These are phyloP conservation scores for Pelagia noctiluca DNA, from an alignment of 30 jellyfish, hydroid and myxozoan genomes.

Conservation along the genomic window DNA sequence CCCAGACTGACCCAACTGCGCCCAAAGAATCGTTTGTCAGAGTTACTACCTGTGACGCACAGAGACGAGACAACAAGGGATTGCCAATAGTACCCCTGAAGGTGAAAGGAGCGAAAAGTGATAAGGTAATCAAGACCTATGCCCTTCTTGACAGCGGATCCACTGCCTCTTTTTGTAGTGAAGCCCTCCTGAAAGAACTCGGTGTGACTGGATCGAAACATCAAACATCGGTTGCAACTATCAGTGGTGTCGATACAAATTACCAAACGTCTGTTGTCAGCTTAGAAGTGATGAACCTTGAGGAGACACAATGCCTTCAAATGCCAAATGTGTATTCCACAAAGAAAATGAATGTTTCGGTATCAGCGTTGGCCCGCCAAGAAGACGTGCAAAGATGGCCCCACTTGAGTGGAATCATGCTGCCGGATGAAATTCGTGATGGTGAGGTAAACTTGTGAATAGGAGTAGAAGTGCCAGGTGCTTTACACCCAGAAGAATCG, in stretches of 20 bases:
- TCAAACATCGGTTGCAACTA: conserved; percentile 54
- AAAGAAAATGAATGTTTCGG: neutral
- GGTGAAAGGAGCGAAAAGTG: conserved; percentile 13
- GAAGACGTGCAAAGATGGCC: conserved; percentile 14
- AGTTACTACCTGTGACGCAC: neutral
- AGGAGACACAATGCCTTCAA: neutral
- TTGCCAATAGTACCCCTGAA: conserved; percentile 17
- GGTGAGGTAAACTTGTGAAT: conserved; percentile 43
- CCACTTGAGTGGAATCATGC: conserved; percentile 21
- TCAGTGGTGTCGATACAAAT: conserved; percentile 21
- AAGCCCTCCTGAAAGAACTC: conserved; percentile 55
- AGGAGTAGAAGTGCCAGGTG: conserved; percentile 62
- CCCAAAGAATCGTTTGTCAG: neutral
- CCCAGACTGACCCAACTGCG: neutral
- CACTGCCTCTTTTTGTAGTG: conserved; percentile 57
- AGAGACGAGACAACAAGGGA: conserved; percentile 1
- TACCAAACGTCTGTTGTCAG: conserved; percentile 1
- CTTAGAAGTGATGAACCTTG: conserved; percentile 23
- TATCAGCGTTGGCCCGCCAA: conserved; percentile 9
- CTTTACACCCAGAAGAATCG: conserved; percentile 68
- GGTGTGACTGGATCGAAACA: conserved; percentile 43
- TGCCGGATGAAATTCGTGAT: conserved; percentile 8
- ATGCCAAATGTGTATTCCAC: conserved; percentile 22
- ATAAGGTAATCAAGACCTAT: conserved; percentile 17
- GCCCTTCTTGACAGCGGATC: conserved; percentile 72